phyloP scores from a whole-genome alignment of 2,797 vertebrate genomes.

The Ceryle rudis region DNA sequence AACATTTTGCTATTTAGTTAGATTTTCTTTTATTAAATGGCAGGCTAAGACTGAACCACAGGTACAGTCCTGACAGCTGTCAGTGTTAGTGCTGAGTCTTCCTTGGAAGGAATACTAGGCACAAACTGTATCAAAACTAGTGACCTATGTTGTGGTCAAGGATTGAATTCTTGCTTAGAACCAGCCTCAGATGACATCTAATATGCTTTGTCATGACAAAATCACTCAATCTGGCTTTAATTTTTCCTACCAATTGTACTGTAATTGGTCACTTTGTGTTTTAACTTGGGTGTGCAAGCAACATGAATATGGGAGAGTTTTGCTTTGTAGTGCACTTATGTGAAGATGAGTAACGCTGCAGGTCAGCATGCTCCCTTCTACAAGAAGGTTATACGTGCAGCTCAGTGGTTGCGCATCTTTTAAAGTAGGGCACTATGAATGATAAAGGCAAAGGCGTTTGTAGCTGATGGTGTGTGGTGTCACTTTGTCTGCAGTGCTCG shows the following conservation, averaged over 20 bases:
- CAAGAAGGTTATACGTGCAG: background rate
- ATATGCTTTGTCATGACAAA: background rate
- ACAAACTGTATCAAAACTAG: background rate
- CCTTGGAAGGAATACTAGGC: background rate
- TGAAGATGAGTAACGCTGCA: background rate
- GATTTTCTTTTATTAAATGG: background rate
- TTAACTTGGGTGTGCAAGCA: background rate
- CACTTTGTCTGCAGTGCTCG: background rate
- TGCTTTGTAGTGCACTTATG: background rate
- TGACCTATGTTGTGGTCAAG: background rate
- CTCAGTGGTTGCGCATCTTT: background rate
- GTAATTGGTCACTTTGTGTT: background rate
- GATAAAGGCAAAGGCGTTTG: background rate
- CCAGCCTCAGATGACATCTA: background rate
- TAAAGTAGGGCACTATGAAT: background rate
- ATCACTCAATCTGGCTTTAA: background rate
- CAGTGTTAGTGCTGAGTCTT: background rate
- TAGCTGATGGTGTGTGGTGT: background rate
- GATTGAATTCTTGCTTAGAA: conserved; percentile 3
- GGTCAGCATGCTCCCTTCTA: background rate
- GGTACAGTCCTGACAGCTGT: background rate
- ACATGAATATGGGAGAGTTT: background rate
- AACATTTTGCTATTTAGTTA: background rate
- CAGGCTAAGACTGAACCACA: background rate
- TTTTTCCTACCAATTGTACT: background rate